Base-by-base conservation (phyloP, 2,797 vertebrate species). In the Scomberomorus guttatus region DNA sequence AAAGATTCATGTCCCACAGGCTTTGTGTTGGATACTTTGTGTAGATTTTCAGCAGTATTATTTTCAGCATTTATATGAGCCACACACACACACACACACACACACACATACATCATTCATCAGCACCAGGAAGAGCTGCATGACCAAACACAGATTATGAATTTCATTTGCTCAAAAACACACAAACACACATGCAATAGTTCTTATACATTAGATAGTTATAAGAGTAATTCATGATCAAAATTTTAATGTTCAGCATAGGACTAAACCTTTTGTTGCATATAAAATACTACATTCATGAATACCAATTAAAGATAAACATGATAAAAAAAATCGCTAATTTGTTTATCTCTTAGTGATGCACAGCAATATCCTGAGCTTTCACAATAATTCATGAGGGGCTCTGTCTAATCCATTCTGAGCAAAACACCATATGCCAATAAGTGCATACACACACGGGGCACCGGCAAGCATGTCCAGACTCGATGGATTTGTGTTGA, bases 241-340 rank as follows among this genome's bases (percentile, higher is more conserved):
- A 79, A 84, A 78, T 84, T 51, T 44, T 60, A 87, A 82, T 75
- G 20, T 82, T 80, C 65, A 82, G 62, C 52, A 50, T 27, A 70
- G 56, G 59, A 81, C 67, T 58, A 76, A 79, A 78, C 9, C 75
- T 85, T 87, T 79, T 77, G 81, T 80, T 83, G 80, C 78, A 83
- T 71, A 67, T 82, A 65, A 89, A 86, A 84, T 74, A 24, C 60
- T 60, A 87, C 65, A 80, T 73, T 85, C 58, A 87, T 87, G 80
- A 87, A 91, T 91, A 85, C 80, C 76, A 87, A 85, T 90, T 90
- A 83, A 86, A 64, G 39, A 46, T 61, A 81, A 75, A 80, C 56
- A 63, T 60, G 51, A 87, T 85, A 11, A 48, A 48, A 85, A 8
- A 48, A 48, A 85, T 82, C 76, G 65, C 60, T 50, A 2, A 80